phyloP scores from a whole-genome alignment of 2,888 invertebrate species.

The Andrena praecox region DNA sequence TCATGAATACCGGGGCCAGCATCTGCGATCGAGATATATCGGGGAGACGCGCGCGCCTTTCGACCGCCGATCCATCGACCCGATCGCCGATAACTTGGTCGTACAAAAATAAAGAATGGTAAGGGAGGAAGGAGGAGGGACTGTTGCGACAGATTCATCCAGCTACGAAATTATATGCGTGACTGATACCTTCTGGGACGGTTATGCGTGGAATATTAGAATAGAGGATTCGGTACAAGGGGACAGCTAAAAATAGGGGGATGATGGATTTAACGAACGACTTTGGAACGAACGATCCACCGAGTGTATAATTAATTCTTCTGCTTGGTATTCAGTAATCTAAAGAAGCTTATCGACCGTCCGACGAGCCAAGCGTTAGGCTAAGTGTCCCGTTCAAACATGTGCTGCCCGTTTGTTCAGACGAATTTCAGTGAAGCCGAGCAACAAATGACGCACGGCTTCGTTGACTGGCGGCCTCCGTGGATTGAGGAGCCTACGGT shows the following conservation, averaged over 20 bases:
- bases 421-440: background rate
- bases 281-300: no score
- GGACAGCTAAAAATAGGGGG: no score
- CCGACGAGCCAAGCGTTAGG: conserved; percentile 12
- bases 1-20: conserved; percentile 48
- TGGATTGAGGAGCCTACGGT: background rate
- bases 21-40: conserved; percentile 9
- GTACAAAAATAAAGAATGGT: background rate
- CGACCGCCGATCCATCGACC: conserved; percentile 16
- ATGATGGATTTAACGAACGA: no score
- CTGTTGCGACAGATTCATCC: no score
- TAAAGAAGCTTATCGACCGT: conserved; percentile 41
- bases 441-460: no score
- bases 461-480: no score
- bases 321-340: conserved; percentile 12
- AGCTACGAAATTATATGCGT: no score
- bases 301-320: conserved; percentile 34
- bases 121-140: no score
- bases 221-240: background rate
- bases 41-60: background rate
- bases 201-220: background rate
- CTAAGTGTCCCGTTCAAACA: conserved; percentile 14
- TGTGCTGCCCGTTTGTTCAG: conserved; percentile 26
- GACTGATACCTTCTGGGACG: no score
- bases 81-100: conserved; percentile 26